Base-by-base conservation (phyloP, 1,140 invertebrate genomes). In the Patella vulgata region DNA sequence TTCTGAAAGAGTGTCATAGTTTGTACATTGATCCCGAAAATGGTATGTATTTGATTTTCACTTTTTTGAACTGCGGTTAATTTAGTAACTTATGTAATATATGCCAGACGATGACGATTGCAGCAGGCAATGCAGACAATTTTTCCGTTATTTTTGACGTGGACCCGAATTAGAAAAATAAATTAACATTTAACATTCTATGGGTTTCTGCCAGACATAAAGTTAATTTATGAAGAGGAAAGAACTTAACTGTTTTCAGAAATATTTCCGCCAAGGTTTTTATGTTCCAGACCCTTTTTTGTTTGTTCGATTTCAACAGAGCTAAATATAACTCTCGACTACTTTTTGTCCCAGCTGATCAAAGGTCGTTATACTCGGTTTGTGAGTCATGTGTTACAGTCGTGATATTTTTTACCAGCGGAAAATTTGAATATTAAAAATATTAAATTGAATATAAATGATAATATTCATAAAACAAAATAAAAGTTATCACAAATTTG, bases 1-100 rank as follows among this genome's bases (percentile, higher is more conserved):
- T 89, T 66, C 73, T 89, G 44, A 86, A 84, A 74, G 87, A 88
- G 73, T 87, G 87, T 68, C 87, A 88, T 68, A 77, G 70, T n/a
- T 73, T 88, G 1, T 89, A 88, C 72, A 86, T 78, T 27, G 86
- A 88, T 66, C 79, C 84, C 19, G 86, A 87, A 48, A 86, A 86
- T 77, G 87, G 87, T 87, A 80, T 68, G 73, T 46, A n/a, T 21
- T 52, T 43, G 19, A 5, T 57, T 30, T 25, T 25, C 46, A 36
- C 50, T 28, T 39, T 23, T 58, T 30, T 40, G 50, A 55, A 21
- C 21, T 59, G 48, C n/a, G 6, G 27, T 21, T 28, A 44, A 5
- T 44, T 47, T 39, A 21, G 31, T 39, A 48, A 55, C 23, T 43
- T 43, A 27, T 27, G 48, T 50, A 63, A 63, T 56, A 28, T 56